Percentiles rank a stretch among this genome's conserved stretches.
phyloP scores from a whole-genome alignment of 2,113 vertebrate species.

The Rhea americana region DNA sequence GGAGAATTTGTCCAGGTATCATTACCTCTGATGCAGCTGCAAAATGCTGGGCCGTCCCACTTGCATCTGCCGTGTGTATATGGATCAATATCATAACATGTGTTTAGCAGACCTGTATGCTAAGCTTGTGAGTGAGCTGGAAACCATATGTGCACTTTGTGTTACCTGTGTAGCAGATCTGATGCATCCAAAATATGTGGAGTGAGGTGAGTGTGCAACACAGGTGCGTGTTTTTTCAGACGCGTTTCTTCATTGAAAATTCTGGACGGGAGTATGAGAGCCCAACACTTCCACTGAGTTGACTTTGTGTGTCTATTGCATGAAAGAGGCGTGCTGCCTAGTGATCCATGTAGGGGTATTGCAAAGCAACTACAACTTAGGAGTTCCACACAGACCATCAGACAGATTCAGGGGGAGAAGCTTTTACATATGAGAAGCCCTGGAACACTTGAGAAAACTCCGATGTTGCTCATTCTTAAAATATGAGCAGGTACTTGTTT shows the following conservation, averaged over 20 bases:
- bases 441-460: fast-evolving
- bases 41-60: not conserved
- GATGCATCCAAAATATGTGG: not conserved
- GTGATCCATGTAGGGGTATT: not conserved
- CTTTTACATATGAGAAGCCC: not conserved
- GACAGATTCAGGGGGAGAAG: not conserved
- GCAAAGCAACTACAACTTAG: not conserved
- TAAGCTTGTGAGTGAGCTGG: not conserved
- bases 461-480: not conserved
- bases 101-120: not conserved
- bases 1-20: not conserved
- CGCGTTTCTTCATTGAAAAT: not conserved
- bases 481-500: not conserved
- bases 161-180: not conserved
- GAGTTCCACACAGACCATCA: not conserved
- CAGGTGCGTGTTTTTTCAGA: not conserved
- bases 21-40: not conserved
- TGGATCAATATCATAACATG: fast-evolving
- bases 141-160: not conserved
- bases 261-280: not conserved
- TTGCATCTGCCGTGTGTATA: not conserved
- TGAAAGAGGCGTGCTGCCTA: not conserved
- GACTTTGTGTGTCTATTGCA: not conserved
- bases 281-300: not conserved
- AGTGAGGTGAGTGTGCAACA: not conserved